Evolutionary conservation across 2,113 vertebrate genomes (phyloP).

Genomic region (Larimichthys crocea): DNA sequence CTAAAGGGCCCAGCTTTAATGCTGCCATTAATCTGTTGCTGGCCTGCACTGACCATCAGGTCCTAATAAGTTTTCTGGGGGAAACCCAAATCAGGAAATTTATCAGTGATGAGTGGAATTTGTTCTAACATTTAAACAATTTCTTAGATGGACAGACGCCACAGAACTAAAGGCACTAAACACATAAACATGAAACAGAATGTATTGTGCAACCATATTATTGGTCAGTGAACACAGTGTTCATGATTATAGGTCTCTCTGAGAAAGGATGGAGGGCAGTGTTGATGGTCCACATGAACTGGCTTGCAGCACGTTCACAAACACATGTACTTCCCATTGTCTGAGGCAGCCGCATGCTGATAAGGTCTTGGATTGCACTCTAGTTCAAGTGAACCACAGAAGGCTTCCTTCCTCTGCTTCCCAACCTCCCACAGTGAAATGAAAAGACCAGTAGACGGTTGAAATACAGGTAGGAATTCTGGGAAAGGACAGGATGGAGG

Average conservation of each 20-base stretch:
- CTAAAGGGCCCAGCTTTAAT: no score
- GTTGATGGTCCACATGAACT: constrained; percentile 42
- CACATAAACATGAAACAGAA: constrained; percentile 5
- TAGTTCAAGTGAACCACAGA: constrained; percentile 69
- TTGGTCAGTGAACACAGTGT: constrained; percentile 1
- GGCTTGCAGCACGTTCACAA: constrained; percentile 44
- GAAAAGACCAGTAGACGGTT: constrained; percentile 56
- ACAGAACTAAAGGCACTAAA: constrained; percentile 11
- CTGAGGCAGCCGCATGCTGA: constrained; percentile 57
- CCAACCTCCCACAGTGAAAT: constrained; percentile 70
- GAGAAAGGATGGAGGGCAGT: constrained; percentile 14
- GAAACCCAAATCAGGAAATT: neutral
- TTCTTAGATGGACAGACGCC: neutral
- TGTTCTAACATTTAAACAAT: constrained; percentile 24
- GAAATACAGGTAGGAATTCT: constrained; percentile 62
- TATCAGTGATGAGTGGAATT: neutral
- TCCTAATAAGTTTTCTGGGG: no score
- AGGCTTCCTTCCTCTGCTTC: constrained; percentile 56
- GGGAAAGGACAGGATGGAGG: constrained; percentile 38
- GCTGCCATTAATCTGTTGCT: no score
- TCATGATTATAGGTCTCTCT: constrained; percentile 12
- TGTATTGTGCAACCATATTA: neutral
- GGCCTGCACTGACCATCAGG: no score
- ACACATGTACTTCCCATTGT: constrained; percentile 72
- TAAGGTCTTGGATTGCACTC: constrained; percentile 68